Base-by-base conservation (phyloP, 2,113 vertebrate species). In the Callithrix jacchus region DNA sequence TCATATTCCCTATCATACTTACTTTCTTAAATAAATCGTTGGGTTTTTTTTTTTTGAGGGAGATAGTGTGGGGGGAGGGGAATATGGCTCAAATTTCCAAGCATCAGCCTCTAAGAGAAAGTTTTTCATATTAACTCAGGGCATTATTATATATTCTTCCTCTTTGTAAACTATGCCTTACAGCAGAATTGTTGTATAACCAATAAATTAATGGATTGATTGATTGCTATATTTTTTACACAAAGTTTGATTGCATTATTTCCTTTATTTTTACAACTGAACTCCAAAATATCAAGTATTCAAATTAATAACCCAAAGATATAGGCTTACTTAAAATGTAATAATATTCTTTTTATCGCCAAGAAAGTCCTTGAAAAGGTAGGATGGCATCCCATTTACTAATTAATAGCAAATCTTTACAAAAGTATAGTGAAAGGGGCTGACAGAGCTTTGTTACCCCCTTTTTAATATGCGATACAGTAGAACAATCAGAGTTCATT, bases 251-350 rank as follows among this genome's bases (percentile, higher is more conserved):
- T 32, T 88, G 52, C 30, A 81, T 56, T 80, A 73, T 56, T 93
- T 89, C 37, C 42, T 84, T 91, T 73, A 85, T 94, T 98, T 96
- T 93, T 81, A 83, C 58, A 66, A 92, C 2, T 91, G 45, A 89
- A 90, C 54, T 42, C 66, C 11, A 54, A 91, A 45, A 49, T 79
- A 79, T 20, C 17, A 77, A 77, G 4, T 32, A 79, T 83, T 91
- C 45, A 95, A 89, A 85, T 81, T 83, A 54, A 21, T 61, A 94
- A 89, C 2, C 40, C 11, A 87, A 45, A 58, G 16, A 25, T n/a
- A 84, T 11, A 64, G 58, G 6, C 3, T 86, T 91, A 30, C 30
- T 35, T 93, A 81, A 95, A 97, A 88, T 88, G 3, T n/a, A 86
- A 77, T n/a, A 95, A 79, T 16, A 80, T 42, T 87, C 82, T 80